These are phyloP conservation scores for Coenobita brevimanus DNA, from an alignment of 1,140 invertebrate genomes.

Conservation along the genomic window DNA sequence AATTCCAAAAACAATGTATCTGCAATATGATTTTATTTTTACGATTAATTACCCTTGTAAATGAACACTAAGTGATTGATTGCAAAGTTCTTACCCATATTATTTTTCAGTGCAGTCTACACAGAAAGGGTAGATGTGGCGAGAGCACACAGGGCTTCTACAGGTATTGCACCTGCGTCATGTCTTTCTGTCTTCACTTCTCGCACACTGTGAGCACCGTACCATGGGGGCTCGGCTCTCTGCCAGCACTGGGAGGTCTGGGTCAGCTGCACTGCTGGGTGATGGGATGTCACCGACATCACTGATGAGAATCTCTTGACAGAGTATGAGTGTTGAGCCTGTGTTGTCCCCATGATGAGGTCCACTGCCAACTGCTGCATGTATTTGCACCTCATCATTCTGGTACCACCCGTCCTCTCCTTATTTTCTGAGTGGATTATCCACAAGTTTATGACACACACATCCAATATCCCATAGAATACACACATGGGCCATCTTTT, in stretches of 20 bases:
- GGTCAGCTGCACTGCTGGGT: neutral
- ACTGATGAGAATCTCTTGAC: neutral
- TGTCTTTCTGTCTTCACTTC: neutral
- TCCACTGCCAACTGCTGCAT: neutral
- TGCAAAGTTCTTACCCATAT: neutral
- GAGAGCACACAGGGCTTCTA: neutral
- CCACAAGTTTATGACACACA: too few relatives aligned
- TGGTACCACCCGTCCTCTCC: too few relatives aligned
- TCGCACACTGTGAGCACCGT: neutral
- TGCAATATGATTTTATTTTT: neutral
- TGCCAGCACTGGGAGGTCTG: neutral
- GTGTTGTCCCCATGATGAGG: neutral
- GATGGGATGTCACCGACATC: neutral
- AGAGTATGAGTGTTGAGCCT: neutral
- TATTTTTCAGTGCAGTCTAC: neutral
- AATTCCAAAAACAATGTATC: neutral
- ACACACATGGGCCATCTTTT: too few relatives aligned
- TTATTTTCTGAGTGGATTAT: too few relatives aligned
- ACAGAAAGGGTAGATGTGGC: neutral
- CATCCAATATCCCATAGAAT: too few relatives aligned
- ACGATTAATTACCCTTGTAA: too few relatives aligned
- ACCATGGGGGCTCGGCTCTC: neutral
- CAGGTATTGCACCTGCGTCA: neutral
- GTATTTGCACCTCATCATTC: conserved; percentile 3
- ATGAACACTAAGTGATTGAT: neutral